These are phyloP conservation scores for Rhinophrynus dorsalis DNA, from an alignment of 2,797 vertebrate species.

Conservation along the genomic window DNA sequence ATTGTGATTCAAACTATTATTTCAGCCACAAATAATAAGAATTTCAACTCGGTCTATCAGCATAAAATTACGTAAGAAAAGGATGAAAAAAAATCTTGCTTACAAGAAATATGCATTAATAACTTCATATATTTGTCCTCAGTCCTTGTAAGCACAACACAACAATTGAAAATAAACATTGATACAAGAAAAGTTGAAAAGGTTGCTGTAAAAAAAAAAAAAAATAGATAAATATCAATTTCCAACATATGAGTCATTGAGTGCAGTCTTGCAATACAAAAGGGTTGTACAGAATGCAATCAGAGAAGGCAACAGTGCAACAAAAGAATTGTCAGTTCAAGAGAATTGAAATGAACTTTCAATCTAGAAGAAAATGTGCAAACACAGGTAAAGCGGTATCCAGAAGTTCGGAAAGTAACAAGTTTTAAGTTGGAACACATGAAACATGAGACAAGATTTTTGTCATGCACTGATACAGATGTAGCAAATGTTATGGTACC, in stretches of 20 bases:
- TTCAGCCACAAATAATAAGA: not conserved
- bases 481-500: no score
- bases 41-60: not conserved
- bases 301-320: constrained; percentile 16
- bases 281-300: constrained; percentile 16
- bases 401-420: not conserved
- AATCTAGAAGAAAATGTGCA: constrained; percentile 7
- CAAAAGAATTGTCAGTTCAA: constrained; percentile 3
- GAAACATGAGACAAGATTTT: not conserved
- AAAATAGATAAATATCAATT: constrained; percentile 16
- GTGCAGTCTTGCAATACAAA: constrained; percentile 16
- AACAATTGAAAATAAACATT: constrained; percentile 32
- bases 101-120: constrained; percentile 14
- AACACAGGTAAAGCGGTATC: not conserved
- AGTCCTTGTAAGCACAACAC: not conserved
- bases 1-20: no score
- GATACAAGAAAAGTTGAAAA: constrained; percentile 14
- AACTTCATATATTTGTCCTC: not conserved
- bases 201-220: not conserved
- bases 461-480: not conserved
- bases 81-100: constrained; percentile 1
- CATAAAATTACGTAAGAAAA: not conserved
- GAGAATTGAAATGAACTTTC: constrained; percentile 31
- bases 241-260: constrained; percentile 2
- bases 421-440: not conserved